phyloP scores from a whole-genome alignment of 2,888 invertebrate species.

The Gymnosoma rotundatum region DNA sequence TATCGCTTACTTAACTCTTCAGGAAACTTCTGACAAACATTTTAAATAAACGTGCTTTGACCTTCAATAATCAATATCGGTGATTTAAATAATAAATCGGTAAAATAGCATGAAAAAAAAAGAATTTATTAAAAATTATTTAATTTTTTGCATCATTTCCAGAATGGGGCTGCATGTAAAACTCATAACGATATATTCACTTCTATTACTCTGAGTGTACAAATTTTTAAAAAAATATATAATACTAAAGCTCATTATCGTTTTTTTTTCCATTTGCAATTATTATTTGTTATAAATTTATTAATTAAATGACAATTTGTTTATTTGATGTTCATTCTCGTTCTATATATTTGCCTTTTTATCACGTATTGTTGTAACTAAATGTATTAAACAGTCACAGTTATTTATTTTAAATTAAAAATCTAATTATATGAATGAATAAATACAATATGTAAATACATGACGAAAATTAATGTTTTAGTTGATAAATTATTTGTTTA shows the following conservation, averaged over 20 bases:
- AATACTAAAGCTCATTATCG: neutral
- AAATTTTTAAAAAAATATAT: neutral
- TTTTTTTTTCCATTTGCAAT: slow-evolving; percentile 10
- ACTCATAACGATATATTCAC: neutral
- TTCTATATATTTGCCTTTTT: neutral
- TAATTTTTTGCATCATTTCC: neutral
- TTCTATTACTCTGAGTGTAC: neutral
- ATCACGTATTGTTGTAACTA: neutral
- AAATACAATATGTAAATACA: neutral
- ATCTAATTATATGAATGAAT: slow-evolving; percentile 43
- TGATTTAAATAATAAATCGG: too few species aligned
- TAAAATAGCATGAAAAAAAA: too few species aligned
- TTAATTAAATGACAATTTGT: slow-evolving; percentile 65
- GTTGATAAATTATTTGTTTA: slow-evolving; percentile 1
- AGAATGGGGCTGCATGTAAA: neutral
- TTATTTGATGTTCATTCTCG: slow-evolving; percentile 36
- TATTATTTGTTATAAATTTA: slow-evolving; percentile 51
- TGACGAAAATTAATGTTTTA: neutral
- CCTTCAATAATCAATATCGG: too few species aligned
- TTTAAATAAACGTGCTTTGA: too few species aligned
- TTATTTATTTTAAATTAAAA: slow-evolving; percentile 50
- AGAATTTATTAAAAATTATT: neutral
- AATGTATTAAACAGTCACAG: slow-evolving; percentile 30
- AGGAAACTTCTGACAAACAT: too few species aligned
- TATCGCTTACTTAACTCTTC: too few species aligned